A percentile compares a stretch with the other conserved stretches of the same genome.
phyloP scores from a whole-genome alignment of 92 coral and sea anemone genomes.

The Parazoanthus swiftii region DNA sequence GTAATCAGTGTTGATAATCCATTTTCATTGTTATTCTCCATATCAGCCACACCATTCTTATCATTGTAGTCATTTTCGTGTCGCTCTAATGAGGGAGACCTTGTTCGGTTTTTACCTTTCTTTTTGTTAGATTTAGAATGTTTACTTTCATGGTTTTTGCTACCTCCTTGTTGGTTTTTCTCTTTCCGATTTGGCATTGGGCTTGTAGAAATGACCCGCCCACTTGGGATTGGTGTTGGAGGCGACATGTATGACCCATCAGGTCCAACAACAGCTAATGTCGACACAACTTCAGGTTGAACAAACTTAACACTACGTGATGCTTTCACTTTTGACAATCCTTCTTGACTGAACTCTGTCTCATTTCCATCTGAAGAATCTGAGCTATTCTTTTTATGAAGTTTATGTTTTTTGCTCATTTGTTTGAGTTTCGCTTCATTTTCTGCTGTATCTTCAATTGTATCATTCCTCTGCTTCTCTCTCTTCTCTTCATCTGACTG shows the following conservation, averaged over 20 bases:
- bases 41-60: slow-evolving; percentile 27
- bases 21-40: slow-evolving; percentile 32
- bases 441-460: slow-evolving; percentile 35
- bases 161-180: background rate
- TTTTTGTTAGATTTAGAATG: slow-evolving; percentile 43
- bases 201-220: slow-evolving; percentile 73
- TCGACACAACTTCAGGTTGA: slow-evolving; percentile 74
- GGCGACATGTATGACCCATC: slow-evolving; percentile 60
- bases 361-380: slow-evolving; percentile 63
- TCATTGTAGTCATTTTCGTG: slow-evolving; percentile 10
- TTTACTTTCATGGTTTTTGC: slow-evolving; percentile 13
- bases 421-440: slow-evolving; percentile 36
- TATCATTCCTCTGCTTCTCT: slow-evolving; percentile 29
- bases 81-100: slow-evolving; percentile 67
- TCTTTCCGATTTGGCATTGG: slow-evolving; percentile 46
- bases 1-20: slow-evolving; percentile 34
- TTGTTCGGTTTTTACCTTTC: slow-evolving; percentile 59
- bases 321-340: slow-evolving; percentile 23
- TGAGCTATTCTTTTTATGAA: slow-evolving; percentile 49
- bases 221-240: slow-evolving; percentile 81
- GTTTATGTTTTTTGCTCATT: slow-evolving; percentile 54
- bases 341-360: slow-evolving; percentile 23
- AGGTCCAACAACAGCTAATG: slow-evolving; percentile 61
- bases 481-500: background rate
- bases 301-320: slow-evolving; percentile 71